Percentiles rank a stretch among this genome's conserved stretches.
phyloP scores from a whole-genome alignment of 2,113 vertebrate species.

The Todiramphus saurophagus region DNA sequence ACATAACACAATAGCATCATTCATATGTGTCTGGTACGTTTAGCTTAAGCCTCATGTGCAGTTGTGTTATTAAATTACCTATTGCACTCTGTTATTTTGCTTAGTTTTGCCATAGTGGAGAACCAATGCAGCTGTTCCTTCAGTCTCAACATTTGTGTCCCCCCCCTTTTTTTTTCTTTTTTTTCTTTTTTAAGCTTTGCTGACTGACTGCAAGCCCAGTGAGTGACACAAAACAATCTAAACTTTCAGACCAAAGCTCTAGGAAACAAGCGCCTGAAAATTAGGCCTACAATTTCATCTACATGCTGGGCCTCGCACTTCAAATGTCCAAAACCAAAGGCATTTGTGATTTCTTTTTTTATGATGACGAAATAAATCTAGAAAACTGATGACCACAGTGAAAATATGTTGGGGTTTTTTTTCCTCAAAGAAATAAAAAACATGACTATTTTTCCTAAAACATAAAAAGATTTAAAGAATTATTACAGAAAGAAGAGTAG shows the following conservation, averaged over 20 bases:
- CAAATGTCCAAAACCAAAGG: neutral
- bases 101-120: neutral
- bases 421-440: neutral
- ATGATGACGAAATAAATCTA: neutral
- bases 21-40: neutral
- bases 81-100: constrained; percentile 21
- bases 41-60: neutral
- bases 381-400: neutral
- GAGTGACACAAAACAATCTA: neutral
- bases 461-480: neutral
- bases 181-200: neutral
- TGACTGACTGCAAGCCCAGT: neutral
- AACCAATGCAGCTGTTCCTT: constrained; percentile 44
- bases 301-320: neutral
- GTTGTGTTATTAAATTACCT: constrained; percentile 58
- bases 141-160: neutral
- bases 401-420: neutral
- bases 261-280: neutral
- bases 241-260: neutral
- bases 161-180: no score
- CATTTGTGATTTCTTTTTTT: neutral
- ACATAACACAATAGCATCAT: constrained; percentile 27
- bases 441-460: neutral
- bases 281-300: neutral
- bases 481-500: neutral